Percentiles rank a stretch among this genome's conserved stretches.
Evolutionary conservation across 2,113 vertebrate species (phyloP).

Genomic region (Gambusia affinis): DNA sequence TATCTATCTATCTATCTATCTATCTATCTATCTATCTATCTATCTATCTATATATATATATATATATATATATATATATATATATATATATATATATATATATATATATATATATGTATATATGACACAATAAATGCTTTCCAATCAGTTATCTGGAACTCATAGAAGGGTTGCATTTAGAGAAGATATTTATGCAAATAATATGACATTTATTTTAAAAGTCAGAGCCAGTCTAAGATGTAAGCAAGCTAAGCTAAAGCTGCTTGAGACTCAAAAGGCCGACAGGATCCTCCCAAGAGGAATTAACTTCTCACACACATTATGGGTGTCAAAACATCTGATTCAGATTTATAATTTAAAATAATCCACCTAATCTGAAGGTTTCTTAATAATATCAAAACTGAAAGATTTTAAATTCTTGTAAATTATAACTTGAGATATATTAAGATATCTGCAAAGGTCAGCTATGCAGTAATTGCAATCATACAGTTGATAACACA

Average conservation of each 20-base stretch:
- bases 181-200: no score
- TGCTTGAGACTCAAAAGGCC: no score
- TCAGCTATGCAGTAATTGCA: not conserved
- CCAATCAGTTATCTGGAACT: not conserved
- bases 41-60: no score
- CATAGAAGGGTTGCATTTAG: not conserved
- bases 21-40: no score
- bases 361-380: not conserved
- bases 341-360: not conserved
- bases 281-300: not conserved
- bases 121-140: no score
- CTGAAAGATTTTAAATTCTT: not conserved
- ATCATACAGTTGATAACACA: not conserved
- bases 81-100: no score
- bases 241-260: not conserved
- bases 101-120: no score
- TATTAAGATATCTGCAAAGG: not conserved
- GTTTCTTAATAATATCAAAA: not conserved
- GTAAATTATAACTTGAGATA: not conserved
- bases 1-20: no score
- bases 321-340: not conserved
- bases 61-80: no score
- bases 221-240: not conserved
- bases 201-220: not conserved
- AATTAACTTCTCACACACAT: no score